Base-by-base conservation (phyloP, 1,140 invertebrate genomes). In the Drosophila guanche region DNA sequence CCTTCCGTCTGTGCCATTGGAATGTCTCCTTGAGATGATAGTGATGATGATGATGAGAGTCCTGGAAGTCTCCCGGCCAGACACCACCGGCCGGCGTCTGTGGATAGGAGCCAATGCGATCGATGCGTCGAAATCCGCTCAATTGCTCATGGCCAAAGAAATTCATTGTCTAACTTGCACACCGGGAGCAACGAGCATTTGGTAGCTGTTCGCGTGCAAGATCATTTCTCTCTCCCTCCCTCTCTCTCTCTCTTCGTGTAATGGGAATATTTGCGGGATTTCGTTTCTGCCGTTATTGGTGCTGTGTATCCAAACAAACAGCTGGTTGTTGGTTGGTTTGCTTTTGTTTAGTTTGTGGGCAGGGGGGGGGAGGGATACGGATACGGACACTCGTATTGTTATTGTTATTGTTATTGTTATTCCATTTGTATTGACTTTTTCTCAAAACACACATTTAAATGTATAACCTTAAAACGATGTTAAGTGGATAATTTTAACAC, bases 401-500 rank as follows among this genome's bases (percentile, higher is more conserved):
- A 45, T 66, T 58, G 55, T 70, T 40, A 42, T 33, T 52, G 16
- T 46, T 52, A n/a, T 57, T 54, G 46, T 43, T 50, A 59, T 51
- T 43, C 54, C 37, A n/a, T 29, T 16, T 65, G 46, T 57, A 54
- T 61, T 27, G 42, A 51, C 57, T 56, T 63, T 65, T 77, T 72
- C 68, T 67, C 66, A 68, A 54, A 76, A 76, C 80, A 76, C 65
- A 37, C 33, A 37, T 76, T 85, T 62, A 84, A 75, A 71, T 63
- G 61, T 84, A 84, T 68, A 85, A 81, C 81, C 81, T 86, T 80
- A 85, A 85, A 73, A 74, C 65, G 81, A 81, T 85, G 81, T 85
- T 85, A 85, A 85, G 81, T 85, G 77, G 81, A 51, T 76, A 85
- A 85, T 85, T 85, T 86, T 85, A 85, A 86, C 81, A 85, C 81